Conservation (phyloP, 2,888 invertebrate genomes). For the Hanleya hanleyi region DNA sequence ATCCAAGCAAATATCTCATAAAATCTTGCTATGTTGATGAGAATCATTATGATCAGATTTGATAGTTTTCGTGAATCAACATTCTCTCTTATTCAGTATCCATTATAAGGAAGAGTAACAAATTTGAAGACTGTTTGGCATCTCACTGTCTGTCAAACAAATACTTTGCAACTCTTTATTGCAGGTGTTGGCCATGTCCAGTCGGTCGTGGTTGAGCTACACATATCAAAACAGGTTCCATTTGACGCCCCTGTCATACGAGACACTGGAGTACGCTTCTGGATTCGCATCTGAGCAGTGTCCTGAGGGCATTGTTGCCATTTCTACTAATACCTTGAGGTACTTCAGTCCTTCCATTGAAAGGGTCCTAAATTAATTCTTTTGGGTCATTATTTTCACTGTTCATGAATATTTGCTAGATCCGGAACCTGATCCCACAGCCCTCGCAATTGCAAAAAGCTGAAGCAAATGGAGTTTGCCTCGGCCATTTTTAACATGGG, state of each 20-base stretch:
- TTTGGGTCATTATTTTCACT: not conserved
- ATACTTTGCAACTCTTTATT: no score
- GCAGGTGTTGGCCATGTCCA: slow-evolving; percentile 93
- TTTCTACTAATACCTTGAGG: slow-evolving; percentile 96
- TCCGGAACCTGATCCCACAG: not conserved
- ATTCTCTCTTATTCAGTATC: no score
- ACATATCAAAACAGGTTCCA: slow-evolving; percentile 95
- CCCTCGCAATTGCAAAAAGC: not conserved
- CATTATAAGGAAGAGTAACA: no score
- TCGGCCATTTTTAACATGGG: no score
- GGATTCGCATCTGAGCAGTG: slow-evolving; percentile 97
- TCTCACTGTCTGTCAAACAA: no score
- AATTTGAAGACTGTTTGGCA: no score
- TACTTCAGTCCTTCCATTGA: slow-evolving; percentile 46
- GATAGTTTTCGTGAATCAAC: no score
- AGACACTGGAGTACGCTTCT: slow-evolving; percentile 96
- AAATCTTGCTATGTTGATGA: no score
- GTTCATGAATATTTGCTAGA: not conserved
- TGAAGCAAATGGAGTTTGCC: no score
- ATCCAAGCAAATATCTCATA: no score
- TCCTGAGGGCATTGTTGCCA: slow-evolving; percentile 99
- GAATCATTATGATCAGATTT: no score
- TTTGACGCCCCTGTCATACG: slow-evolving; percentile 95
- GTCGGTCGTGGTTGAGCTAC: slow-evolving; percentile 98
- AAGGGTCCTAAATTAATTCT: no score